Evolutionary conservation across 2,113 vertebrate genomes (phyloP), one percentile per base, ranked within the genome.

Genomic region (Silurus asotus): DNA sequence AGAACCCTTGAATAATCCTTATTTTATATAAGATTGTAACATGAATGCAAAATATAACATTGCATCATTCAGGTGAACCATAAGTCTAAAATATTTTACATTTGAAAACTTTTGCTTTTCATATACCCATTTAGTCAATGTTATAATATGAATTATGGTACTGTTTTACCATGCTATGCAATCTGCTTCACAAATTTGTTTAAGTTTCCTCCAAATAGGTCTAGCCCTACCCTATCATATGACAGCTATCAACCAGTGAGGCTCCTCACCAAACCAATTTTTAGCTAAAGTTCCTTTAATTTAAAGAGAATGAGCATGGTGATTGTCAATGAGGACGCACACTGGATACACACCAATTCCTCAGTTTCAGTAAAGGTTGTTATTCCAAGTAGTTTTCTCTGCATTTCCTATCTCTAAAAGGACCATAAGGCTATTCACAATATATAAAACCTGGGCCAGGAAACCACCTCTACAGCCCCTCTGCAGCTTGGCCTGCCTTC

Each of bases 381-480:
- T 92, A 88, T 91, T 90, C 75, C 83, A 82, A 56, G 80, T 62
- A 7, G 59, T 84, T 84, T 86, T 82, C 58, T 61, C 87, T 90
- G 89, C 87, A 92, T 93, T 93, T 93, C 88, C 89, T 90, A 80
- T 70, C 83, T 59, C 67, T 15, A 80, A 75, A 78, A 37, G 82
- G 86, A 87, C 76, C 83, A 65, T 83, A 79, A 86, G 85, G 88
- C 88, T 91, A 90, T 91, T 92, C 88, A 92, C 91, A 92, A 93
- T 92, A 93, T 89, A 91, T 92, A 89, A 93, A 92, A 90, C 84
- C 81, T 84, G 78, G 58, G 90, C 90, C 89, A 93, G 92, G 91
- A 94, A 93, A 81, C 85, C 87, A 67, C 15, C 84, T 64, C 25
- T 67, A 10, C 87, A 90, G 87, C 84, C 89, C 84, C 84, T 82